These are phyloP conservation scores for Eumerus sabulonum DNA, from an alignment of 2,888 invertebrate genomes.

Conservation along the genomic window DNA sequence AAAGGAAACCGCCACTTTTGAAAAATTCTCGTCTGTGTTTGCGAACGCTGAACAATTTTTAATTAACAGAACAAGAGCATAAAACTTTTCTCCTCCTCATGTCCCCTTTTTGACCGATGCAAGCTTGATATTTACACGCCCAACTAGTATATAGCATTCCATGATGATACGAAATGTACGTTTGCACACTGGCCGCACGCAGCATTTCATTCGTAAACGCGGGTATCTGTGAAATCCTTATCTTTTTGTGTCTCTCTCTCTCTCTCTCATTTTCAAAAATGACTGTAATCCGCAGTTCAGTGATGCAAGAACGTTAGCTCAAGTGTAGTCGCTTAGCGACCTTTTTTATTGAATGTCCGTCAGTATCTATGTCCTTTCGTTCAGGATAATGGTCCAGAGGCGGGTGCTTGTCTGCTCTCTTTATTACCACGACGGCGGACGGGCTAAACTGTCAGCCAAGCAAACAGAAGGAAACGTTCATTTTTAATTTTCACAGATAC, in stretches of 20 bases:
- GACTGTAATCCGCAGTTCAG: too few species aligned
- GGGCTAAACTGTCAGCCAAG: too few species aligned
- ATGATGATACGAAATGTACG: neutral
- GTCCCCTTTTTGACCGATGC: conserved; percentile 14
- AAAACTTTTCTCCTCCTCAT: neutral
- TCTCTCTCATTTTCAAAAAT: too few species aligned
- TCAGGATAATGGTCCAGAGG: neutral
- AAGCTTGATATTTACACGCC: conserved; percentile 51
- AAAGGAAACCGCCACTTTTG: conserved; percentile 39
- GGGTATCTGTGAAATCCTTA: neutral
- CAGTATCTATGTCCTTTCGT: neutral
- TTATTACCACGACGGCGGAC: neutral
- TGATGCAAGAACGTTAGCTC: conserved; percentile 4
- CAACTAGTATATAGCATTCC: conserved; percentile 21
- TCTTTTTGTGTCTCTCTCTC: too few species aligned
- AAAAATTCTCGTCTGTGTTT: conserved; percentile 56
- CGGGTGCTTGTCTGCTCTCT: too few species aligned
- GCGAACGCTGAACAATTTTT: conserved; percentile 59
- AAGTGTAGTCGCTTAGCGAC: conserved; percentile 34
- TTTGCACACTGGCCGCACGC: conserved; percentile 1
- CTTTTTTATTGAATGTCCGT: conserved; percentile 14
- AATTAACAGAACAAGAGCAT: conserved; percentile 61
- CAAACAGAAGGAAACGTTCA: too few species aligned
- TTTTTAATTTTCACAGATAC: too few species aligned
- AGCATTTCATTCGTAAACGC: neutral